phyloP scores from a whole-genome alignment of 1,140 invertebrate genomes.

The Helicoverpa zea region DNA sequence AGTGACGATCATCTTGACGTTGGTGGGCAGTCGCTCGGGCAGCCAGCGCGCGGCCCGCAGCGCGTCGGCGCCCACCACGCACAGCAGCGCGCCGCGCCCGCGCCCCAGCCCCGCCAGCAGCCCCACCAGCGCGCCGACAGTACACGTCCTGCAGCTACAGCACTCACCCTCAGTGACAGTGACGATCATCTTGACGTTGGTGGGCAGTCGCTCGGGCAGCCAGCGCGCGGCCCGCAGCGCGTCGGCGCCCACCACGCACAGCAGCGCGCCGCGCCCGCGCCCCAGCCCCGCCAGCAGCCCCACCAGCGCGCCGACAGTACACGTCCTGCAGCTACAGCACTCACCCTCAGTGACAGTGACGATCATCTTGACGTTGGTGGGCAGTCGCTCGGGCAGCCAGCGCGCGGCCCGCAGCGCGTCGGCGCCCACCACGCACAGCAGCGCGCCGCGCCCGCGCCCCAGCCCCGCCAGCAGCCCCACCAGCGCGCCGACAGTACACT shows the following conservation, averaged over 20 bases:
- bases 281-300: conserved; percentile 86
- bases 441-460: conserved; percentile 87
- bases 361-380: conserved; percentile 91
- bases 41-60: conserved; percentile 89
- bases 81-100: conserved; percentile 88
- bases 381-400: conserved; percentile 91
- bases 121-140: conserved; percentile 85
- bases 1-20: conserved; percentile 91
- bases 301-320: conserved; percentile 85
- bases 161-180: conserved; percentile 75
- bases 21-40: conserved; percentile 89
- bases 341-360: conserved; percentile 83
- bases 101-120: conserved; percentile 87
- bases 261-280: conserved; percentile 87
- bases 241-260: conserved; percentile 92
- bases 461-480: conserved; percentile 86
- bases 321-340: conserved; percentile 79
- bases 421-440: conserved; percentile 91
- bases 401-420: conserved; percentile 87
- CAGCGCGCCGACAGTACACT: conserved; percentile 87
- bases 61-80: conserved; percentile 91
- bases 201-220: conserved; percentile 90
- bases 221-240: conserved; percentile 87
- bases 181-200: conserved; percentile 91
- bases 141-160: conserved; percentile 81